Percentiles rank a stretch among this genome's conserved stretches.
Conservation (phyloP, 2,113 vertebrate species). For the Ictidomys tridecemlineatus region DNA sequence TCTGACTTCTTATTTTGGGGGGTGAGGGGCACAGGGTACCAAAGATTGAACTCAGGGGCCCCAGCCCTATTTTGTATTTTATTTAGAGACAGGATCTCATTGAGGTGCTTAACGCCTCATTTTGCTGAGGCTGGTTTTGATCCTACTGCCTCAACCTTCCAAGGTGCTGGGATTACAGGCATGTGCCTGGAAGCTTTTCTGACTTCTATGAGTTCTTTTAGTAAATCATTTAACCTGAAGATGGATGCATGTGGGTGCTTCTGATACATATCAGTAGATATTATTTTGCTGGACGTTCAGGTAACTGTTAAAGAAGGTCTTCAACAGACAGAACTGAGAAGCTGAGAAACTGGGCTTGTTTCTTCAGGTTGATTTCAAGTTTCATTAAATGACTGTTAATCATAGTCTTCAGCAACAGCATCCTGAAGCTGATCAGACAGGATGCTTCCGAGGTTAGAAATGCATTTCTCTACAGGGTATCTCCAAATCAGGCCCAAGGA, state of each 20-base stretch:
- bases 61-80: no score
- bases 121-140: no score
- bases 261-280: not conserved
- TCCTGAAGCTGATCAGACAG: not conserved
- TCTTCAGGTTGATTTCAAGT: not conserved
- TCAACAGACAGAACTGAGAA: not conserved
- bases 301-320: not conserved
- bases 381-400: not conserved
- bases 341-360: not conserved
- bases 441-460: not conserved
- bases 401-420: not conserved
- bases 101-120: no score
- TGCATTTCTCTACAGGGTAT: not conserved
- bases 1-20: not conserved
- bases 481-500: not conserved
- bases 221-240: not conserved
- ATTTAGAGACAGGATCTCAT: no score
- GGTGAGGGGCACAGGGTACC: no score
- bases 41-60: no score
- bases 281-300: not conserved
- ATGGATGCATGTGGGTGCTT: not conserved
- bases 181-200: not conserved
- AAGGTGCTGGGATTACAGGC: no score
- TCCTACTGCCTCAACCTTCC: no score
- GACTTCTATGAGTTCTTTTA: not conserved